Evolutionary conservation across 2,113 vertebrate genomes (phyloP).

Genomic region (Tragelaphus strepsiceros): DNA sequence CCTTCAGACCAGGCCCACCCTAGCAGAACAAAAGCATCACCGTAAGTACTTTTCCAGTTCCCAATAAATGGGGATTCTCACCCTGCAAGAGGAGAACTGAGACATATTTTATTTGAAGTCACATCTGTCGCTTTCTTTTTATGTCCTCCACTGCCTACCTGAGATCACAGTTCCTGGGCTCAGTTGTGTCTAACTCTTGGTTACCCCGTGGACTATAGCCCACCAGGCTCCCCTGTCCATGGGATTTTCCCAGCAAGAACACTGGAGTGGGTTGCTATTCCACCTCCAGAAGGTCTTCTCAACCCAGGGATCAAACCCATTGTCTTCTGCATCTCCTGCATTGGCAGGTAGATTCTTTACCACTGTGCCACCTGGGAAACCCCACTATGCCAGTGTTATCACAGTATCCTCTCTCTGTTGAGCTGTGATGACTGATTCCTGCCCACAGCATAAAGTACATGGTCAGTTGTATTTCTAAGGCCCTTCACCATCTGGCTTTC

Average conservation of each 20-base stretch:
- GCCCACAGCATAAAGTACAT: background rate
- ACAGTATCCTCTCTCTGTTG: background rate
- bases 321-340: background rate
- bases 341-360: background rate
- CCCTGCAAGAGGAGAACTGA: slow-evolving; percentile 67
- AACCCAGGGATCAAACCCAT: background rate
- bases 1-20: slow-evolving; percentile 84
- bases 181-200: background rate
- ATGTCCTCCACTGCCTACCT: slow-evolving; percentile 27
- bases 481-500: background rate
- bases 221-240: background rate
- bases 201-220: rapidly evolving
- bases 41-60: slow-evolving; percentile 77
- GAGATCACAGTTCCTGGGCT: background rate
- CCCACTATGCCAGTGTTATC: background rate
- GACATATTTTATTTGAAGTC: slow-evolving; percentile 67
- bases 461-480: background rate
- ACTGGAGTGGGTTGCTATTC: background rate
- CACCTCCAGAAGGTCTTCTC: background rate
- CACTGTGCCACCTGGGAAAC: background rate
- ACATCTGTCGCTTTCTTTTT: slow-evolving; percentile 23
- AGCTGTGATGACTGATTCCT: background rate
- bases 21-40: slow-evolving; percentile 86
- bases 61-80: slow-evolving; percentile 73
- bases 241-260: background rate